Base-by-base conservation (phyloP, 2,888 invertebrate genomes). In the Eurois occulta region DNA sequence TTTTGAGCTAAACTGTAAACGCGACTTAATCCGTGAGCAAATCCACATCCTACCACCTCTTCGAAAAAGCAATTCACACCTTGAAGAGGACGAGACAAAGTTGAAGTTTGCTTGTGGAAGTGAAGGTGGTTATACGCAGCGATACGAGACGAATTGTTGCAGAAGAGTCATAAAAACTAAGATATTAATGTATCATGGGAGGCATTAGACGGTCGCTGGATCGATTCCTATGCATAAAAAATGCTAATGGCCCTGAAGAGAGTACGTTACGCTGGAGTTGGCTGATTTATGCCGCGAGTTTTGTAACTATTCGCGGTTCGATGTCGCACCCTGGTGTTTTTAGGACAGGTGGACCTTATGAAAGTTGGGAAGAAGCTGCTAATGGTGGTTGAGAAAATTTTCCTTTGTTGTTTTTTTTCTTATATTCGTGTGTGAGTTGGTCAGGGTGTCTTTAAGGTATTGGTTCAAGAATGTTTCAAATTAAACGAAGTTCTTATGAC, bases 121-220 rank as follows among this genome's bases (percentile, higher is more conserved):
- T 2, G 0, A 1, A 52, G 79, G 92, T 88, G 88, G 86, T 94
- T 96, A 93, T 84, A 91, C 79, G 86, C 73, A 76, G 81, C 80
- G 81, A 77, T 78, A 86, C 78, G 91, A 94, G 95, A 94, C 93
- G 94, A 91, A 95, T 95, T 95, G 95, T 95, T 96, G 93, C 94
- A 93, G 94, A 95, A 95, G 95, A 96, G 95, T 96, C 96, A 96
- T 96, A 96, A 96, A 96, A 96, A 96, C 96, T 96, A 95, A 96
- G 96, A 96, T 96, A 96, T 96, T 96, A 96, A 96, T 96, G 96
- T 96, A 96, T 96, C 96, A 95, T 94, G 96, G 96, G 96, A 96
- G 96, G 96, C 96, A 96, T 96, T 96, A 96, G 95, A 94, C 94
- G 93, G 95, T 94, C 91, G 92, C 87, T 86, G 96, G 96, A 96